Conservation (phyloP, 2,113 vertebrate species). For the Podarcis cretensis region DNA sequence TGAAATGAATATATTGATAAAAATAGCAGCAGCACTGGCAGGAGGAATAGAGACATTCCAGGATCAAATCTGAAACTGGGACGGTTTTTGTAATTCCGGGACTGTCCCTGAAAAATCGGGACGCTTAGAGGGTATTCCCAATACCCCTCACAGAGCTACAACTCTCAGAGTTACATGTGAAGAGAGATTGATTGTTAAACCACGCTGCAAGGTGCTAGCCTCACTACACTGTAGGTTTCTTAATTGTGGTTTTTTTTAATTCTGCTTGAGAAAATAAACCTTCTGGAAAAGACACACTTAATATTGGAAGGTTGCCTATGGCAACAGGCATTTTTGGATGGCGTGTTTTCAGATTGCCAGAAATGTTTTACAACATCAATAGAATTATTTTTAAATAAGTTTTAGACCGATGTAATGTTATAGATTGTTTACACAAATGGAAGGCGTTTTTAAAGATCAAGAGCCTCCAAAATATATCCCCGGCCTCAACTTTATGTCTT, state of each 20-base stretch:
- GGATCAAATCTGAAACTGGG: too few species aligned
- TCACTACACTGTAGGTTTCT: conserved; percentile 1
- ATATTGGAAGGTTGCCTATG: conserved; percentile 15
- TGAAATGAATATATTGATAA: too few species aligned
- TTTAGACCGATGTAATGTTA: conserved; percentile 13
- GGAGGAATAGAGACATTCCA: too few species aligned
- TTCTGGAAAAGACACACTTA: conserved; percentile 17
- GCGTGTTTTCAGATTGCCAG: not conserved
- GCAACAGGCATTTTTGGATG: not conserved
- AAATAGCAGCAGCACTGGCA: too few species aligned
- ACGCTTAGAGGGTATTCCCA: too few species aligned
- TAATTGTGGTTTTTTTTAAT: conserved; percentile 35
- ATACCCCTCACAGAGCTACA: too few species aligned
- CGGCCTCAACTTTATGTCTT: not conserved
- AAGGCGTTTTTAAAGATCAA: not conserved
- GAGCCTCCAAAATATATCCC: conserved; percentile 8
- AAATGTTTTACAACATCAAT: not conserved
- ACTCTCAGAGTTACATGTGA: conserved; percentile 27
- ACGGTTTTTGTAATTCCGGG: too few species aligned
- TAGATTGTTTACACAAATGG: conserved; percentile 5
- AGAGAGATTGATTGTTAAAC: not conserved
- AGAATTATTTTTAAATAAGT: not conserved
- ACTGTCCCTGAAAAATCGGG: too few species aligned
- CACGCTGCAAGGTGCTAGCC: not conserved
- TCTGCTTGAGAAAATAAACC: not conserved